Evolutionary conservation across 2,888 invertebrate genomes (phyloP).

Genomic region (Noctua janthe): DNA sequence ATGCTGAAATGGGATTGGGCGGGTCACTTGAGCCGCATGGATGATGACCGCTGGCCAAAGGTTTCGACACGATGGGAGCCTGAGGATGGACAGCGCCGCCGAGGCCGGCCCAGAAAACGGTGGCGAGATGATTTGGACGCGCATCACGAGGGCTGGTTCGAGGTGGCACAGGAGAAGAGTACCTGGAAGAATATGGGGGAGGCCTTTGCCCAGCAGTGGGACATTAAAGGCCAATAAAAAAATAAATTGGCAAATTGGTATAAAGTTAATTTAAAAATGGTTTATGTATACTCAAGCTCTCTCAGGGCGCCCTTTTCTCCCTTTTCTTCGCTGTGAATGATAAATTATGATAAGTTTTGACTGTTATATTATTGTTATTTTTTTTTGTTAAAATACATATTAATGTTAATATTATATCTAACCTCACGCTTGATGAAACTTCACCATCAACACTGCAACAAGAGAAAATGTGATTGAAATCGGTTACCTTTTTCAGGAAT

Average conservation of each 20-base stretch:
- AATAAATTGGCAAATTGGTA: not conserved
- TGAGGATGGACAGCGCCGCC: too few relatives aligned
- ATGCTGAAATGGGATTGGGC: not conserved
- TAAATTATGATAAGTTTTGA: not conserved
- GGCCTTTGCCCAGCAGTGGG: too few relatives aligned
- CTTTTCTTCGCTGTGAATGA: slow-evolving; percentile 63
- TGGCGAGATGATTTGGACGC: too few relatives aligned
- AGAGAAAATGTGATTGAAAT: slow-evolving; percentile 4
- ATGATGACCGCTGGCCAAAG: too few relatives aligned
- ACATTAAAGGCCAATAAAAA: too few relatives aligned
- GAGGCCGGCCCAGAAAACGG: too few relatives aligned
- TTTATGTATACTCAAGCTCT: slow-evolving; percentile 59
- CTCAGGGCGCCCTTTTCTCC: slow-evolving; percentile 58
- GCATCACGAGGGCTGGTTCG: too few relatives aligned
- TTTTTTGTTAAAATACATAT: not conserved
- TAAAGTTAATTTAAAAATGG: not conserved
- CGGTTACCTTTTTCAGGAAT: not conserved
- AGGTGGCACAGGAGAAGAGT: too few relatives aligned
- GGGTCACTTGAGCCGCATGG: too few relatives aligned
- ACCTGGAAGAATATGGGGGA: too few relatives aligned
- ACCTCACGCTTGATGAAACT: slow-evolving; percentile 53
- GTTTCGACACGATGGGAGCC: too few relatives aligned
- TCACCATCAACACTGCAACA: slow-evolving; percentile 43
- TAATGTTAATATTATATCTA: not conserved
- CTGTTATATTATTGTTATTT: not conserved